Percentiles rank a stretch among this genome's conserved stretches.
Conservation (phyloP, 2,113 vertebrate species). For the Propithecus coquereli region DNA sequence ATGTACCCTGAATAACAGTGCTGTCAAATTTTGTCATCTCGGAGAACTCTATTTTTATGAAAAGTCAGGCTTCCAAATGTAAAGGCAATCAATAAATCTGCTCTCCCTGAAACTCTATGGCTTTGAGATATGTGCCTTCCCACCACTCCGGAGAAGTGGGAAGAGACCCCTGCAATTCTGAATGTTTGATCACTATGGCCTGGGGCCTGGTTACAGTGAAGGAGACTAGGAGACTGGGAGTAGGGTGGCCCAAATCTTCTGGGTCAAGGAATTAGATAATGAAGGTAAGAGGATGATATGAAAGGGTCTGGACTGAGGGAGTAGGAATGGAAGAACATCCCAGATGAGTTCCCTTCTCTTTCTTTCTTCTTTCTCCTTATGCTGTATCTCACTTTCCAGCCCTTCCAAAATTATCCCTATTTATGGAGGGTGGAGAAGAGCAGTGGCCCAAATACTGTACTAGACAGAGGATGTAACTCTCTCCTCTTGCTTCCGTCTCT, state of each 20-base stretch:
- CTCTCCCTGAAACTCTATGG: neutral
- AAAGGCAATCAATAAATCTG: neutral
- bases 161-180: neutral
- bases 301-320: neutral
- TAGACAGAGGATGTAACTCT: rapidly evolving
- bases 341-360: neutral
- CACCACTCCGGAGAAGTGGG: neutral
- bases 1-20: neutral
- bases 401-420: neutral
- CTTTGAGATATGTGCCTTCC: neutral
- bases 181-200: neutral
- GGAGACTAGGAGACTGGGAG: neutral
- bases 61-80: neutral
- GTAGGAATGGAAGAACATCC: neutral
- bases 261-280: neutral
- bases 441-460: neutral
- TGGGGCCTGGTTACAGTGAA: rapidly evolving
- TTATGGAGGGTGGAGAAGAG: neutral
- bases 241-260: neutral
- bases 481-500: neutral
- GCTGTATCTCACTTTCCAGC: neutral
- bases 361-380: neutral
- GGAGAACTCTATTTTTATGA: neutral
- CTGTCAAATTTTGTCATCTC: neutral
- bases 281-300: neutral